Conservation (phyloP, 2,113 vertebrate species). For the Morone chrysops region DNA sequence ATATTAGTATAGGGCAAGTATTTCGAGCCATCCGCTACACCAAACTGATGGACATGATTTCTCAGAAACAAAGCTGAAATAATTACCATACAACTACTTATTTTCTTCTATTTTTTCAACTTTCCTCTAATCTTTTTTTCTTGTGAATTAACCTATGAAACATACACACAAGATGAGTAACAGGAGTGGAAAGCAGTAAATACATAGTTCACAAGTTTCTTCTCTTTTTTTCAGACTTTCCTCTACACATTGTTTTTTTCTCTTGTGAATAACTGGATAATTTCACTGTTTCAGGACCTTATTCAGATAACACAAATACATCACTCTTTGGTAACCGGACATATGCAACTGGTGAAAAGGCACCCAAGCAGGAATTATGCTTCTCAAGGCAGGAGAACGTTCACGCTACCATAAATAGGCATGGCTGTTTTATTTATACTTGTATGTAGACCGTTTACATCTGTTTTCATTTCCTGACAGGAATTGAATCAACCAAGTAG, state of each 20-base stretch:
- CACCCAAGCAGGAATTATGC: background rate
- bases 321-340: background rate
- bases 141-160: background rate
- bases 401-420: background rate
- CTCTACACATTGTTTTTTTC: background rate
- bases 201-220: background rate
- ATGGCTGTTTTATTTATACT: background rate
- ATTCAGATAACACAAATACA: background rate
- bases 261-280: background rate
- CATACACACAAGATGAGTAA: background rate
- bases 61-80: background rate
- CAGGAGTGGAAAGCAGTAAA: background rate
- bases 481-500: slow-evolving; percentile 3
- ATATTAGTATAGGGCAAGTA: background rate
- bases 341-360: background rate
- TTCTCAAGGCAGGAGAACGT: background rate
- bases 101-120: background rate
- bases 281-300: background rate
- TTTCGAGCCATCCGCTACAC: background rate
- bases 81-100: background rate
- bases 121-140: background rate
- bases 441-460: background rate
- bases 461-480: background rate
- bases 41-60: background rate
- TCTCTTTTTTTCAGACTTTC: background rate